These are phyloP conservation scores for Drosophila antonietae DNA, from an alignment of 2,888 invertebrate genomes.

Conservation along the genomic window DNA sequence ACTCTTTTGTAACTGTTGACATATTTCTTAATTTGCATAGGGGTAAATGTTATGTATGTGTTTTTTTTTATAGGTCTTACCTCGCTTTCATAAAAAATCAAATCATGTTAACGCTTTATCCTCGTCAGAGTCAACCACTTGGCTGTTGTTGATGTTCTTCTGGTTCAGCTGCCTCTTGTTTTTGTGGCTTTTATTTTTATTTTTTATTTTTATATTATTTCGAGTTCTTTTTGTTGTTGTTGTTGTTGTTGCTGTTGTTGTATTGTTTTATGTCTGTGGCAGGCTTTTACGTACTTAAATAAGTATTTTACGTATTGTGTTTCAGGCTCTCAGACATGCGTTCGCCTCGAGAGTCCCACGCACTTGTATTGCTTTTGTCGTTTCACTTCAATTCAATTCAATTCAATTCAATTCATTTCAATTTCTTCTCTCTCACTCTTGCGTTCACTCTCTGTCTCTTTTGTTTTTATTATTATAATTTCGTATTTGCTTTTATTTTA, in stretches of 20 bases:
- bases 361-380: conserved; percentile 41
- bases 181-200: conserved; percentile 20
- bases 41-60: not conserved
- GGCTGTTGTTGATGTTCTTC: conserved; percentile 19
- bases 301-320: conserved; percentile 52
- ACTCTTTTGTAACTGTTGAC: not conserved
- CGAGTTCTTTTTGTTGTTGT: conserved; percentile 14
- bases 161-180: conserved; percentile 5
- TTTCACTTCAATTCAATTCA: conserved; percentile 35
- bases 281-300: conserved; percentile 36
- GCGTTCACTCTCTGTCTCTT: conserved; percentile 10
- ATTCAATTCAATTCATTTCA: conserved; percentile 5
- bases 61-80: conserved; percentile 44
- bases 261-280: conserved; percentile 44
- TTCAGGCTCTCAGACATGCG: conserved; percentile 31
- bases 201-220: not conserved
- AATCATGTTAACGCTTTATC: conserved; percentile 66
- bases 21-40: conserved; percentile 2
- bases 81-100: conserved; percentile 60
- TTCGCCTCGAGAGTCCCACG: conserved; percentile 16
- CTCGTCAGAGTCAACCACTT: conserved; percentile 52
- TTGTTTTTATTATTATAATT: conserved; percentile 12
- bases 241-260: conserved; percentile 5
- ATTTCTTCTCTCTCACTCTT: conserved; percentile 10
- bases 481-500: conserved; percentile 7